Conservation (phyloP, 2,888 invertebrate species). For the Heliconius charithonia region DNA sequence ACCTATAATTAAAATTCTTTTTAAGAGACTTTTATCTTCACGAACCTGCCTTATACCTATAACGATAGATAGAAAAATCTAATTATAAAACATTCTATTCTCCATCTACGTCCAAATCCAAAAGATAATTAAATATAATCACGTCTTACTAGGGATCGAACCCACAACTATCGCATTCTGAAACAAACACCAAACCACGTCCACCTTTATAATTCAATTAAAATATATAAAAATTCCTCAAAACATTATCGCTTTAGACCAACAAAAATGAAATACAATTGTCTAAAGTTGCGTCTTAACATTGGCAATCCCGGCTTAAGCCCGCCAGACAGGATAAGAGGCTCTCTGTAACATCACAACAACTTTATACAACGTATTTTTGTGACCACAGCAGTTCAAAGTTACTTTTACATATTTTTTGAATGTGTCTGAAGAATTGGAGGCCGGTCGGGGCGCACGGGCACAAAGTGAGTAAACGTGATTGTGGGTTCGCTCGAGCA, state of each 20-base stretch:
- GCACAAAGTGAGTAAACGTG: no score
- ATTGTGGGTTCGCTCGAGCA: no score
- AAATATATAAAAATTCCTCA: neutral
- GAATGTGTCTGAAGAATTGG: no score
- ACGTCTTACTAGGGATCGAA: neutral
- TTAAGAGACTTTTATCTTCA: no score
- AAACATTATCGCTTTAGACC: slow-evolving; percentile 9
- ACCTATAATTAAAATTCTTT: no score
- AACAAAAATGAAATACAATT: slow-evolving; percentile 21
- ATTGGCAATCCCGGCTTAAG: slow-evolving; percentile 56
- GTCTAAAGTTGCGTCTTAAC: slow-evolving; percentile 40
- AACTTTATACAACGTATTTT: slow-evolving; percentile 36
- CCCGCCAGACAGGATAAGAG: slow-evolving; percentile 51
- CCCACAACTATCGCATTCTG: no score
- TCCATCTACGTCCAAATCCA: neutral
- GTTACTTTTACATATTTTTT: slow-evolving; percentile 1
- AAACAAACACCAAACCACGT: no score
- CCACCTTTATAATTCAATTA: no score
- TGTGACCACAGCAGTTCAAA: slow-evolving; percentile 23
- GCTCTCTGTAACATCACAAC: slow-evolving; percentile 38
- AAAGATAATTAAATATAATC: neutral
- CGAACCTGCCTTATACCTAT: no score
- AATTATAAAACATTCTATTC: no score
- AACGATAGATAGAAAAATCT: no score
- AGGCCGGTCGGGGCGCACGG: no score